Evolutionary conservation across 1,140 invertebrate species (phyloP).

Genomic region (Grapholita molesta): DNA sequence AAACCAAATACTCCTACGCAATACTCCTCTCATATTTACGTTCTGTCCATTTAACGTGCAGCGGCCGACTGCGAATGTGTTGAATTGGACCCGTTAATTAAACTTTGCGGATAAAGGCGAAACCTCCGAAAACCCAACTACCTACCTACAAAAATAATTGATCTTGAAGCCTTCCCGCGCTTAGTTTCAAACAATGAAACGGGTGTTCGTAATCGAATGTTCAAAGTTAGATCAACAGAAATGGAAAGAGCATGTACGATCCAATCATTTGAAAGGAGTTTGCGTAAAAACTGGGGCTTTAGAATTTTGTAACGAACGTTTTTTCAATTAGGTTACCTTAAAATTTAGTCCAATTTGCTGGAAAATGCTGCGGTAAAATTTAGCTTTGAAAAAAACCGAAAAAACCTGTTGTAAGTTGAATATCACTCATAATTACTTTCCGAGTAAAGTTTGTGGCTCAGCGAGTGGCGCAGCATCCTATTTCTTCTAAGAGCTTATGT

Average conservation of each 20-base stretch:
- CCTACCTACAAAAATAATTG: slow-evolving; percentile 16
- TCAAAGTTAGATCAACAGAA: neutral
- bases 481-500: neutral
- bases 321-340: neutral
- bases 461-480: neutral
- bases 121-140: neutral
- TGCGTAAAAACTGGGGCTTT: neutral
- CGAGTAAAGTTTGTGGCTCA: neutral
- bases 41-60: slow-evolving; percentile 4
- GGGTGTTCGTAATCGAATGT: neutral
- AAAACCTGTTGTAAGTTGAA: neutral
- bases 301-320: neutral
- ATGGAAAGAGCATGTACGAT: neutral
- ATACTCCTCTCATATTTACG: neutral
- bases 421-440: neutral
- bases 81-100: slow-evolving; percentile 15
- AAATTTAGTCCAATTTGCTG: neutral
- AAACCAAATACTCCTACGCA: neutral
- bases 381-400: neutral
- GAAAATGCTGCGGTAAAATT: neutral
- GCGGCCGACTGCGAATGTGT: neutral
- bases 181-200: neutral
- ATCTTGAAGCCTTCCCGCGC: neutral
- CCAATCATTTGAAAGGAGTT: neutral
- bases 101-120: slow-evolving; percentile 5